These are phyloP conservation scores for Chiroxiphia lanceolata DNA, from an alignment of 2,797 vertebrate genomes.

Conservation along the genomic window DNA sequence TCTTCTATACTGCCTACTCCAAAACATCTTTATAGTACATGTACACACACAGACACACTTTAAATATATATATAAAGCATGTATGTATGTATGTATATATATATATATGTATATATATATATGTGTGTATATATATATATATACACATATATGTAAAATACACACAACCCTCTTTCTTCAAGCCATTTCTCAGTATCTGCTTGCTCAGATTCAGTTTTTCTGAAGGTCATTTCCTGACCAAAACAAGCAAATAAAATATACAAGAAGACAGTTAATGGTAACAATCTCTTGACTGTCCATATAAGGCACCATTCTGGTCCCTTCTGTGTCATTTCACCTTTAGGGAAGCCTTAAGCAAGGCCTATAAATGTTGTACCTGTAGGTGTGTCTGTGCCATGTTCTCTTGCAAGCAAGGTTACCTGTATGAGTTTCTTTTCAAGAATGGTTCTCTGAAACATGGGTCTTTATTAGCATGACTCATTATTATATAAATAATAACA, in stretches of 20 bases:
- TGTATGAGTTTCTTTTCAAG: neutral
- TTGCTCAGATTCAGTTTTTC: neutral
- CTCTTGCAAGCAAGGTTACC: neutral
- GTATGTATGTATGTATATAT: too few species aligned
- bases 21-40: neutral
- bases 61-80: too few species aligned
- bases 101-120: too few species aligned
- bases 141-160: accelerated
- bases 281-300: neutral
- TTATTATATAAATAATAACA: neutral
- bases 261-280: neutral
- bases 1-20: neutral
- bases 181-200: neutral
- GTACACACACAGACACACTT: neutral
- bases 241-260: neutral
- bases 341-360: neutral
- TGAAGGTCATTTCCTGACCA: neutral
- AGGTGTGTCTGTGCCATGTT: neutral
- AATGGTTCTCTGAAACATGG: neutral
- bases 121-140: too few species aligned
- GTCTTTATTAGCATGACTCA: neutral
- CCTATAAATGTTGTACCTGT: neutral
- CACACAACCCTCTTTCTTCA: neutral
- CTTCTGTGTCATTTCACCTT: neutral
- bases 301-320: neutral